Base-by-base conservation (phyloP, 2,797 vertebrate species). In the Xenops minutus region DNA sequence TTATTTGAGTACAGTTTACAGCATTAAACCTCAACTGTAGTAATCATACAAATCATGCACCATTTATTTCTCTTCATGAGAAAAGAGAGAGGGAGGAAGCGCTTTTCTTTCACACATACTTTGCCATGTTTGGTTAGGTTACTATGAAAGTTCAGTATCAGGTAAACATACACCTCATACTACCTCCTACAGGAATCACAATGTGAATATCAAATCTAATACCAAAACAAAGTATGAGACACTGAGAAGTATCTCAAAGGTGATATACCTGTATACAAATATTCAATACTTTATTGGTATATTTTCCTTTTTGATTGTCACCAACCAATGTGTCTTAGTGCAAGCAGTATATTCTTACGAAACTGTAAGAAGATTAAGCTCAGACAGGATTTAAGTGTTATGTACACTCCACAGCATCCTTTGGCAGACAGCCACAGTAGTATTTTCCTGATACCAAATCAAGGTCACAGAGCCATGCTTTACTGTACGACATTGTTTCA, bases 351-450 rank as follows among this genome's bases (percentile, higher is more conserved):
- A 71, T 85, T 93, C 95, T 96, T 96, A 96, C 0, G 59, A 92
- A 96, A 97, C 88, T 39, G 0, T 93, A 95, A 95, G 95, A 92
- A 63, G 96, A 95, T 97, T 96, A 96, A 95, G 95, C 93, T 95
- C 96, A 97, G 96, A 96, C 93, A 94, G 96, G 96, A 96, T 97
- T 97, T 93, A 94, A 96, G 84, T 81, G 93, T 96, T 97, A 96
- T 95, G 91, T 75, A 95, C 89, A 95, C 95, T 94, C 74, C 66
- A 88, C 74, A 54, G 30, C 92, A 97, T 94, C 93, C 76, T 85
- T 71, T 95, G 93, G 91, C 91, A 80, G 52, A 23, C 49, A 82
- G 91, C 91, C 96, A 84, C 1, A 24, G 55, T 9, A 81, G 83
- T 79, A 93, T 86, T 94, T 89, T 86, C 88, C 88, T 91, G 58